Percentiles rank a stretch among this genome's conserved stretches.
Evolutionary conservation across 53 echinoderm and acorn worm species (phyloP).

Genomic region (Patiria pectinifera): DNA sequence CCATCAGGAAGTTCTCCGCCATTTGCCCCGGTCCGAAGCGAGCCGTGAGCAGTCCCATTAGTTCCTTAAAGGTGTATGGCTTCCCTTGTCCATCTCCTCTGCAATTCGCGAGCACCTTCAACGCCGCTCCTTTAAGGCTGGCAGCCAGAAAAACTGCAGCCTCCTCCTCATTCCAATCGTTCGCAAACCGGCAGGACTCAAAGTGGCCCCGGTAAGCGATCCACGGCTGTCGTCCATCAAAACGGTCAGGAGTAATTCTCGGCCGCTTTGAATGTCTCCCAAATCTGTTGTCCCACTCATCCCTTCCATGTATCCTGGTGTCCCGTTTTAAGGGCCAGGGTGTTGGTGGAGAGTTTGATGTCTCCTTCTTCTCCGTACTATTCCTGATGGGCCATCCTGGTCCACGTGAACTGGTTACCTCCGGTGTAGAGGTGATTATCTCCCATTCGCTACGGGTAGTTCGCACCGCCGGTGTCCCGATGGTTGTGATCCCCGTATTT

Average conservation of each 20-base stretch:
- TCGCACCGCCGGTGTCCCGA: no score
- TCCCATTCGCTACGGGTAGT: no score
- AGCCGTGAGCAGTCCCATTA: neutral
- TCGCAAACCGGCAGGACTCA: constrained; percentile 44
- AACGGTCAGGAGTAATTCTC: no score
- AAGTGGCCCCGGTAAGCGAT: constrained; percentile 41
- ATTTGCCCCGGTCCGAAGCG: constrained; percentile 56
- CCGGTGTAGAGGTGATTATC: no score
- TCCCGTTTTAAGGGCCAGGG: neutral
- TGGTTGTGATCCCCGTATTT: no score
- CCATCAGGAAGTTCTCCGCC: constrained; percentile 36
- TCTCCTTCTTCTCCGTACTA: neutral
- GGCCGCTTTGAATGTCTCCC: neutral
- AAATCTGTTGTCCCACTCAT: neutral
- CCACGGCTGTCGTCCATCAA: constrained; percentile 20
- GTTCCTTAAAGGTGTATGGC: neutral
- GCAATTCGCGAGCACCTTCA: neutral
- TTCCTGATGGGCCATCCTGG: neutral
- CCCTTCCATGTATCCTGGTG: neutral
- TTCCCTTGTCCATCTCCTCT: neutral
- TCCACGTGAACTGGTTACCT: no score
- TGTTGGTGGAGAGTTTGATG: neutral
- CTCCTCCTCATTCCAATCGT: constrained; percentile 41
- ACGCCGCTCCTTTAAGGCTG: constrained; percentile 20
- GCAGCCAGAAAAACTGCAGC: constrained; percentile 39